Percentiles rank a stretch among this genome's conserved stretches.
Conservation (phyloP, 2,888 invertebrate species). For the Clivina fossor region DNA sequence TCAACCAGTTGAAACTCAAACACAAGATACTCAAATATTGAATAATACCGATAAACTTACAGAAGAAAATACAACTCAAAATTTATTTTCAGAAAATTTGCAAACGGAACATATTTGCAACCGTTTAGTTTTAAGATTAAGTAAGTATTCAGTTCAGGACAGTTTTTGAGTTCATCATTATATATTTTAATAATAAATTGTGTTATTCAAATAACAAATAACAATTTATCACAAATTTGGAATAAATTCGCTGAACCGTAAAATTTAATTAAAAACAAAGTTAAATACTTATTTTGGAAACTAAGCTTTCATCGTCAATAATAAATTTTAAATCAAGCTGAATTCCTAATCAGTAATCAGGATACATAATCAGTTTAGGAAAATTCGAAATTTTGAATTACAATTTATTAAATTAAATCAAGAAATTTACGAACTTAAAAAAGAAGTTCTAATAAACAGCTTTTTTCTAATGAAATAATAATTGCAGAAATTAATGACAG, state of each 20-base stretch:
- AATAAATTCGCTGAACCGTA: too few species aligned
- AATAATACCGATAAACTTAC: not conserved
- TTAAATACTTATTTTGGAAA: too few species aligned
- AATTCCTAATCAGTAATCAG: too few species aligned
- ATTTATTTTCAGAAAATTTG: not conserved
- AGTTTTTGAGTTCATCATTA: too few species aligned
- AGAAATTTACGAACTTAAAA: too few species aligned
- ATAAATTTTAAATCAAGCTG: too few species aligned
- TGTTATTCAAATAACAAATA: not conserved
- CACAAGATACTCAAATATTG: not conserved
- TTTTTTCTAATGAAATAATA: not conserved
- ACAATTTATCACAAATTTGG: not conserved
- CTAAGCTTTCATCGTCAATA: too few species aligned
- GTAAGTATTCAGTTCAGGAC: slow-evolving; percentile 16
- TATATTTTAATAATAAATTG: not conserved
- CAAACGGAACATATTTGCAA: slow-evolving; percentile 22
- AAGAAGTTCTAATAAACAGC: too few species aligned
- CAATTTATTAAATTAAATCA: too few species aligned
- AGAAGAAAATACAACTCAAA: not conserved
- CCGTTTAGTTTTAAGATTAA: slow-evolving; percentile 8
- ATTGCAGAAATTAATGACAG: slow-evolving; percentile 15
- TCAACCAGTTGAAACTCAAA: not conserved
- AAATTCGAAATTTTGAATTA: too few species aligned
- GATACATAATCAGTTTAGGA: too few species aligned
- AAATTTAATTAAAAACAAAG: too few species aligned